Conservation (phyloP, 2,797 vertebrate genomes). For the Poecile montanus region DNA sequence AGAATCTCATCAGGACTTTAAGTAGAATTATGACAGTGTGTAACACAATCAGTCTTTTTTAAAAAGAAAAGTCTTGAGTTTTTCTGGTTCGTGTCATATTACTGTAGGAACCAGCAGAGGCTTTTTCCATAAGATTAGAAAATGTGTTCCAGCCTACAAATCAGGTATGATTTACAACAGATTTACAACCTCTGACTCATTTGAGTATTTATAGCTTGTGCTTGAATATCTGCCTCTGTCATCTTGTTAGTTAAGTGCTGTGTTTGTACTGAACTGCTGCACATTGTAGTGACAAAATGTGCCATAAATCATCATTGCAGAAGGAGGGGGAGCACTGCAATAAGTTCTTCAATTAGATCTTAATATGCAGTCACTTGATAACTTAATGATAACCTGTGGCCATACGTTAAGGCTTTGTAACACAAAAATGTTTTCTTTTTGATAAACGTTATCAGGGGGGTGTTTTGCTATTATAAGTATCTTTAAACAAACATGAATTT, state of each 20-base stretch:
- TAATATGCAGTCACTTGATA: constrained; percentile 50
- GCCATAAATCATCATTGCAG: constrained; percentile 52
- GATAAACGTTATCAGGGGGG: background rate
- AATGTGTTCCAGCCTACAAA: constrained; percentile 28
- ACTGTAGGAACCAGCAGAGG: background rate
- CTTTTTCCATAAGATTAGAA: constrained; percentile 15
- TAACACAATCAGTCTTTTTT: background rate
- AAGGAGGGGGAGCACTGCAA: background rate
- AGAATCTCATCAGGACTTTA: background rate
- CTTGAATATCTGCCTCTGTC: constrained; percentile 52
- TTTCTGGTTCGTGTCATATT: background rate
- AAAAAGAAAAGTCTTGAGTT: background rate
- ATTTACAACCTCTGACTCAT: constrained; percentile 52
- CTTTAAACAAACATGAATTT: constrained; percentile 46
- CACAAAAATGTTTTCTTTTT: constrained; percentile 43
- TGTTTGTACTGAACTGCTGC: constrained; percentile 50
- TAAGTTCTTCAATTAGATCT: constrained; percentile 58
- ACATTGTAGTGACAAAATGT: constrained; percentile 44
- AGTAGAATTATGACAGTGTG: background rate
- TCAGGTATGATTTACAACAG: constrained; percentile 47
- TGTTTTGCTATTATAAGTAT: background rate
- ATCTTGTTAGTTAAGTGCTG: constrained; percentile 56
- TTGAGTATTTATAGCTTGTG: constrained; percentile 58
- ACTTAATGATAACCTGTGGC: constrained; percentile 40
- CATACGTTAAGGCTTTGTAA: background rate